Conservation (phyloP, 2,797 vertebrate genomes). For the Clarias laeviceps region DNA sequence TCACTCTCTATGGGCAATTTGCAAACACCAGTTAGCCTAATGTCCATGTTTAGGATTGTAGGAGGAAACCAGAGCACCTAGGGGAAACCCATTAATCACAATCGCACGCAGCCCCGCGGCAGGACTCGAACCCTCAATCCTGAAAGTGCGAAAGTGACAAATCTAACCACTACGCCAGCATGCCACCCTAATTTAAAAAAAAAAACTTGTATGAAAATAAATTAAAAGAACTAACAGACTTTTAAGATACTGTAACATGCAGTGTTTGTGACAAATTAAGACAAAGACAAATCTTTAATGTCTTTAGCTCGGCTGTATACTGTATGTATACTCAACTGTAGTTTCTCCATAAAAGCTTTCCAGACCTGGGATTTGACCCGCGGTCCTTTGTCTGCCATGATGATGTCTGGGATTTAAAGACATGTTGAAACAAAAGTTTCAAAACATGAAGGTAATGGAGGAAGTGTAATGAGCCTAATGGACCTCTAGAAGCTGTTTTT, state of each 20-base stretch:
- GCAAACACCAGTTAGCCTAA: no score
- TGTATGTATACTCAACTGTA: not conserved
- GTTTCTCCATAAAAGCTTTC: not conserved
- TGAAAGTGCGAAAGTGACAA: no score
- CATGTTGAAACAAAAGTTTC: not conserved
- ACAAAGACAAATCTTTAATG: not conserved
- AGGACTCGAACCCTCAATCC: no score
- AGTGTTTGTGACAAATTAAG: not conserved
- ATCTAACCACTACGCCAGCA: no score
- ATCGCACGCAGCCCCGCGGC: no score
- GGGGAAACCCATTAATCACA: no score
- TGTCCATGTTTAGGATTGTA: no score
- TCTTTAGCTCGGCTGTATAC: not conserved
- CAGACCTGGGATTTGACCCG: not conserved
- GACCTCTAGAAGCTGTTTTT: not conserved
- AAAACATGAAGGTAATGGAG: not conserved
- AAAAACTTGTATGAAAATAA: not conserved
- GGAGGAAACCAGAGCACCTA: no score
- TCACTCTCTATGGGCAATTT: no score
- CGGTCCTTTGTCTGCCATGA: not conserved
- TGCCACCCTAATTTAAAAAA: no score
- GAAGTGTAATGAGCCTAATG: not conserved
- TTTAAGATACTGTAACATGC: not conserved
- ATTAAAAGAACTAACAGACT: not conserved
- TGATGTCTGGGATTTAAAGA: not conserved